Evolutionary conservation across 2,797 vertebrate genomes (phyloP), one percentile per base, ranked within the genome.

Genomic region (Darevskia mixta): DNA sequence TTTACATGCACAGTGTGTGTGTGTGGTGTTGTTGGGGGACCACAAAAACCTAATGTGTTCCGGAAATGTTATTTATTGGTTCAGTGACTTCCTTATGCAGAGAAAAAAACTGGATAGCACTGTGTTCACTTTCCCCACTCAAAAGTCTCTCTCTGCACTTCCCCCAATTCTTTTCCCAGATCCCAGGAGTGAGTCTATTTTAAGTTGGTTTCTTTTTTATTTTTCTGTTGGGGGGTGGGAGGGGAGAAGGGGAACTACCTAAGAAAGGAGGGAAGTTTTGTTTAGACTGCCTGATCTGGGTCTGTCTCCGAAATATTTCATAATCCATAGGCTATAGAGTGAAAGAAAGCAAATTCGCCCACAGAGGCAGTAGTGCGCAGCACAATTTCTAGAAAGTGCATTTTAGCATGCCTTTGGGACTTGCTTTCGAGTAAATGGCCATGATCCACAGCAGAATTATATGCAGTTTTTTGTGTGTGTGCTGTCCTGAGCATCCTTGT

Each of bases 61-160:
- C 38, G 49, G 79, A 89, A 79, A 83, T 83, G 13, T 64, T 71
- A 77, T 86, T 49, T 73, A 79, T 79, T 83, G 75, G 55, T 83
- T 72, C 80, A 89, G 88, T 83, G 67, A 66, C 75, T 79, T 79
- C 45, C 45, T 66, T 71, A 43, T 58, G 32, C 35, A 20, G 67
- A 76, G 18, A 23, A n/a, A 41, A 61, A 27, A 35, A 61, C 75
- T 55, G 77, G 69, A 55, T 38, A 81, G 5, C n/a, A 49, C 8
- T 0, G 5, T 3, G 3, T 38, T n/a, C 9, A 35, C n/a, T 20
- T 80, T 61, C 41, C 69, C 27, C 38, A 2, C 4, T 85, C 66
- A 72, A n/a, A 35, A 71, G 32, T 32, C 29, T 77, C 41, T 84
- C 61, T 84, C 61, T 11, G 5, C 4, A 55, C 35, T 58, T n/a